Percentiles rank a stretch among this genome's conserved stretches.
Evolutionary conservation across 1,140 invertebrate species (phyloP).

Genomic region (Pissodes strobi): DNA sequence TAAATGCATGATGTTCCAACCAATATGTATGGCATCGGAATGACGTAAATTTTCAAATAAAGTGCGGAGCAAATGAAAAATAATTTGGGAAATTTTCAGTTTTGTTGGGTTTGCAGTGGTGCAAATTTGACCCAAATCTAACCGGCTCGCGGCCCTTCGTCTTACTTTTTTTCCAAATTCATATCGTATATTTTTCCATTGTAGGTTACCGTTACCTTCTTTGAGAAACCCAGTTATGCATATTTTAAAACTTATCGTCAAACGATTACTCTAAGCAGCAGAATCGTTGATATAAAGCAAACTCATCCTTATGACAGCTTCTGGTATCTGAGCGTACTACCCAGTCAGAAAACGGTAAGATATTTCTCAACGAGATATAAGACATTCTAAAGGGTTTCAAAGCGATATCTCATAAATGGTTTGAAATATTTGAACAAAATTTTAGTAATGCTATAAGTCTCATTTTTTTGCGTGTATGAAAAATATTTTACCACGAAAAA

Average conservation of each 20-base stretch:
- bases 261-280: neutral
- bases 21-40: too few species aligned
- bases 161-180: neutral
- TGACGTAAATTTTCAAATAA: too few species aligned
- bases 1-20: too few species aligned
- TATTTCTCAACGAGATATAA: neutral
- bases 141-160: neutral
- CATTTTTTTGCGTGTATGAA: too few species aligned
- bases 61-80: too few species aligned
- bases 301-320: constrained; percentile 21
- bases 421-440: too few species aligned
- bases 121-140: too few species aligned
- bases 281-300: neutral
- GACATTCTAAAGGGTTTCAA: neutral
- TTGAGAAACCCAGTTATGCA: constrained; percentile 23
- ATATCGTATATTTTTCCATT: too few species aligned
- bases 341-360: constrained; percentile 21
- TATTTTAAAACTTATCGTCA: constrained; percentile 16
- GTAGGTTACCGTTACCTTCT: constrained; percentile 22
- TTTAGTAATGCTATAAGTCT: too few species aligned
- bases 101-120: too few species aligned
- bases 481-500: too few species aligned
- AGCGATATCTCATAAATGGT: neutral
- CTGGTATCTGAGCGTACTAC: constrained; percentile 33
- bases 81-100: too few species aligned